phyloP scores from a whole-genome alignment of 2,113 vertebrate species.

The Columba livia region DNA sequence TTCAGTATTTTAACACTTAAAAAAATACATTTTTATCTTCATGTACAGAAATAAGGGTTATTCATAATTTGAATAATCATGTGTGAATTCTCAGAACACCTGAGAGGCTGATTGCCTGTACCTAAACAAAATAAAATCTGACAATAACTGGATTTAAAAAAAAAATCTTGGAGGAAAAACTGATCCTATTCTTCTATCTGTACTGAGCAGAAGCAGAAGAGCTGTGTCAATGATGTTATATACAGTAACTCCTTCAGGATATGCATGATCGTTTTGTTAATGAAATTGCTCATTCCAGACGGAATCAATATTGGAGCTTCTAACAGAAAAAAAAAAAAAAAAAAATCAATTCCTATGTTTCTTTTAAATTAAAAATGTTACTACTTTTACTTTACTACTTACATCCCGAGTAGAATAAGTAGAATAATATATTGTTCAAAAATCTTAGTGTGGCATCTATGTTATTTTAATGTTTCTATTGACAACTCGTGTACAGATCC shows the following conservation, averaged over 20 bases:
- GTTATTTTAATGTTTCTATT: background rate
- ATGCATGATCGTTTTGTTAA: background rate
- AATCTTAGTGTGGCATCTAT: background rate
- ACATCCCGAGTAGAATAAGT: background rate
- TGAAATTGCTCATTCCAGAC: background rate
- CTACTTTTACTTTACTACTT: background rate
- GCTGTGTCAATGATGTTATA: background rate
- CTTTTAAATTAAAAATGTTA: background rate
- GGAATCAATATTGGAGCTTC: background rate
- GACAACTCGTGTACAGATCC: background rate
- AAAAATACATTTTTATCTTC: background rate
- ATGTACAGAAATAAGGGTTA: background rate
- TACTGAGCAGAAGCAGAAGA: background rate
- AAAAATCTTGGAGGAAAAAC: background rate
- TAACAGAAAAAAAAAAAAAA: background rate
- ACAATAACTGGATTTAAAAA: background rate
- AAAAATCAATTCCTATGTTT: rapidly evolving
- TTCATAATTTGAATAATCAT: background rate
- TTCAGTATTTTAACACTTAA: background rate
- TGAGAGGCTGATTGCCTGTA: background rate
- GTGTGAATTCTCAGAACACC: background rate
- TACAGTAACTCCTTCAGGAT: background rate
- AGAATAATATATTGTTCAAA: background rate
- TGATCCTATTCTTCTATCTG: background rate
- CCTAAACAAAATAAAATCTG: background rate